Base-by-base conservation (phyloP, 2,888 invertebrate species). In the Aphodius sticticus region DNA sequence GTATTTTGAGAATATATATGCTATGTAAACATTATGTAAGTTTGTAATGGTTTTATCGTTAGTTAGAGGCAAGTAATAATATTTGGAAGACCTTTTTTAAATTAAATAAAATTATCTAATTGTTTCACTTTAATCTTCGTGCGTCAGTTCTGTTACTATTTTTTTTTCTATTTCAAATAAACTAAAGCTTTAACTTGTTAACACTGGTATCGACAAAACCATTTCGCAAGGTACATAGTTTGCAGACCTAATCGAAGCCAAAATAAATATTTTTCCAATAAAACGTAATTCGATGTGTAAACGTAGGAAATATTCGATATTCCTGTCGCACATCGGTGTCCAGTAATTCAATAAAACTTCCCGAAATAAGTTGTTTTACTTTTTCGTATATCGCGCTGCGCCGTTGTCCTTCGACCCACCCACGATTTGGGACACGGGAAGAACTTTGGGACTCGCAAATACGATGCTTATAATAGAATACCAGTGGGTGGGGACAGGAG, bases 261-360 rank as follows among this genome's bases (percentile, higher is more conserved):
- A 53, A 12, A 53, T 53, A 53, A 53, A 53, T 53, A 53, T 53
- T 53, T 53, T 53, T 2, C 53, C 53, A 53, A 53, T 53, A 53
- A 12, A 5, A 7, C 53, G 53, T 53, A 12, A 12, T 53, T 0
- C 9, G 53, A 53, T 53, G 53, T 53, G 53, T 53, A 53, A 53
- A 53, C 53, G 53, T 53, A 9, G 9, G 9, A 53, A 53, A 53
- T 53, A 53, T 53, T 53, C 53, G 7, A 53, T 53, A 53, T 53
- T 53, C 53, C 53, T 53, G 53, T 53, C 53, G 53, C 53, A 53
- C 53, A 12, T 53, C 53, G 53, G 53, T 53, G 53, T 53, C 53
- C 53, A 53, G 53, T 53, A 53, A 53, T 53, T 53, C 53, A 53
- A 53, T 53, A 53, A 53, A 53, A 53, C 53, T 53, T 53, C 53